Evolutionary conservation across 2,113 vertebrate species (phyloP).

Genomic region (Percina caprodes): DNA sequence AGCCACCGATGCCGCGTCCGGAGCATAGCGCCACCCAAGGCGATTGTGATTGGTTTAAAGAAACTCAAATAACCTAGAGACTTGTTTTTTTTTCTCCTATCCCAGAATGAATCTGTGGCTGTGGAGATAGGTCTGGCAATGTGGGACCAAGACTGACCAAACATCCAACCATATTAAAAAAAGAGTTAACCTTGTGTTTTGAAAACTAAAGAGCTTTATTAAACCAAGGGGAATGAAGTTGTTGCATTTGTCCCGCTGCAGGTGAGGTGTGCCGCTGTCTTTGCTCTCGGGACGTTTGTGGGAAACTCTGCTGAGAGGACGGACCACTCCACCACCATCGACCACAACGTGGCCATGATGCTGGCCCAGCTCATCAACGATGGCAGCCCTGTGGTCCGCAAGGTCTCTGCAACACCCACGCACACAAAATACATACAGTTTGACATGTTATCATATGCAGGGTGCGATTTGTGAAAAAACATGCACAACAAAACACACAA

Average conservation of each 20-base stretch:
- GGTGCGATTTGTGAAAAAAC: no score
- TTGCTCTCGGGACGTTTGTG: slow-evolving; percentile 96
- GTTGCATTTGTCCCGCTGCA: slow-evolving; percentile 59
- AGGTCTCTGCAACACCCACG: slow-evolving; percentile 81
- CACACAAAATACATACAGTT: background rate
- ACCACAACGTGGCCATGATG: slow-evolving; percentile 99
- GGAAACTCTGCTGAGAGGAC: slow-evolving; percentile 96
- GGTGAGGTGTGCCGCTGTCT: slow-evolving; percentile 96
- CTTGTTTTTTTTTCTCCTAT: no score
- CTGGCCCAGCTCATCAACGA: slow-evolving; percentile 97
- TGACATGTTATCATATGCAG: background rate
- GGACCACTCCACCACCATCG: slow-evolving; percentile 98
- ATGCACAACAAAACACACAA: no score
- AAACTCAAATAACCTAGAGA: no score
- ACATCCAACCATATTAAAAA: background rate
- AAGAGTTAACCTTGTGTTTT: background rate
- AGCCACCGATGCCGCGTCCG: no score
- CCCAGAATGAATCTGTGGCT: no score
- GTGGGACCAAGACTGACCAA: background rate
- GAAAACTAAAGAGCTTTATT: background rate
- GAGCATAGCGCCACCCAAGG: no score
- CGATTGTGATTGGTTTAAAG: no score
- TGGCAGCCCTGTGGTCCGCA: slow-evolving; percentile 95
- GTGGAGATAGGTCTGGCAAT: no score
- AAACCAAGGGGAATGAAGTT: background rate